Conservation (phyloP, 2,888 invertebrate species). For the Galerucella nymphaeae region DNA sequence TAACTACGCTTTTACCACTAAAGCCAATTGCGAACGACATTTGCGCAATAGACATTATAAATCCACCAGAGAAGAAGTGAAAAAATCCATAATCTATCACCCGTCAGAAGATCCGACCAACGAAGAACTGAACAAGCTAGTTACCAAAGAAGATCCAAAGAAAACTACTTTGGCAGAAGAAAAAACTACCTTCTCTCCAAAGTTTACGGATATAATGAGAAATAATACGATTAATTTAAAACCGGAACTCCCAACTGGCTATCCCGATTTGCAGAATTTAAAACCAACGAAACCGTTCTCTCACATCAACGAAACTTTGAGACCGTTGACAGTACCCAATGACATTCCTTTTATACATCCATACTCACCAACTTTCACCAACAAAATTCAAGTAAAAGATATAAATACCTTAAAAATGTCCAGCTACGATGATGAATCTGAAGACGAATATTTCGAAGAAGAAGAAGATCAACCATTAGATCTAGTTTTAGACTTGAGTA, state of each 20-base stretch:
- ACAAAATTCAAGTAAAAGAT: slow-evolving; percentile 68
- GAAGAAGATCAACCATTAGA: slow-evolving; percentile 59
- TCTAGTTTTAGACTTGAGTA: slow-evolving; percentile 82
- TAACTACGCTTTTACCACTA: slow-evolving; percentile 96
- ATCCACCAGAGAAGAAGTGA: slow-evolving; percentile 87
- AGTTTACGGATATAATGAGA: slow-evolving; percentile 46
- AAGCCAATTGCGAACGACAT: slow-evolving; percentile 96
- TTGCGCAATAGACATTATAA: slow-evolving; percentile 91
- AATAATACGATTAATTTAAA: slow-evolving; percentile 38
- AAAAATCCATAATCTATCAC: slow-evolving; percentile 87
- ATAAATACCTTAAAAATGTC: slow-evolving; percentile 72
- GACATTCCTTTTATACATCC: slow-evolving; percentile 47
- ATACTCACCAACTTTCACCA: slow-evolving; percentile 39
- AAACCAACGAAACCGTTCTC: slow-evolving; percentile 52
- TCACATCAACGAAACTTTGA: slow-evolving; percentile 46
- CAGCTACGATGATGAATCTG: slow-evolving; percentile 61
- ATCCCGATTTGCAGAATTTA: slow-evolving; percentile 52
- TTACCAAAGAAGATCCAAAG: slow-evolving; percentile 68
- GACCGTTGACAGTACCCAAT: slow-evolving; percentile 49
- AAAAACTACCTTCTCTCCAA: slow-evolving; percentile 59
- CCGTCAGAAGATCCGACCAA: slow-evolving; percentile 87
- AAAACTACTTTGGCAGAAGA: slow-evolving; percentile 58
- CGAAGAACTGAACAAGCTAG: slow-evolving; percentile 73
- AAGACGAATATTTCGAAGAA: slow-evolving; percentile 55
- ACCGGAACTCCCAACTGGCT: slow-evolving; percentile 40